Evolutionary conservation across 2,113 vertebrate genomes (phyloP), one percentile per base, ranked within the genome.

Genomic region (Pao palembangensis): DNA sequence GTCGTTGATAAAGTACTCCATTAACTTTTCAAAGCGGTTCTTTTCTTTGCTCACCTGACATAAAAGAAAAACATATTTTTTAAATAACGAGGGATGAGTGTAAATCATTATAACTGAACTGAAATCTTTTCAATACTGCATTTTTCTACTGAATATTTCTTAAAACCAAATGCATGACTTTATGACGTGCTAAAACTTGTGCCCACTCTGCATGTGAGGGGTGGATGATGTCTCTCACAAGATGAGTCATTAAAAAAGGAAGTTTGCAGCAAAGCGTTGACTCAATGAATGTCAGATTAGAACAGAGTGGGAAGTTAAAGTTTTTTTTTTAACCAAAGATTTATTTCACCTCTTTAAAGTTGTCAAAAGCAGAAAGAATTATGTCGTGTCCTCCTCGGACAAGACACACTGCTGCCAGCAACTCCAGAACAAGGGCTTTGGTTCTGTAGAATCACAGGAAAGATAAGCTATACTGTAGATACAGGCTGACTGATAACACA

Each of bases 321-420:
- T 16, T 17, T 6, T n/a, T n/a, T n/a, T n/a, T n/a, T n/a, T n/a
- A n/a, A n/a, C n/a, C n/a, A n/a, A n/a, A 49, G n/a, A n/a, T 3
- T n/a, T 16, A 15, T 34, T 17, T 86, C 76, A 97, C 95, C 92
- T 98, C 95, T 82, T 93, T 96, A 82, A 98, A 96, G 86, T 96
- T 95, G 90, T 98, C 92, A 0, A 98, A 98, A 55, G 96, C 95
- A 0, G 92, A 90, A 1, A 98, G 91, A 77, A 96, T 98, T 87
- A 98, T 98, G 85, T 96, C 93, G 0, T 98, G 96, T 38, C 96
- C 96, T 23, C 95, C 95, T 71, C 95, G 91, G 61, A 98, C 96
- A 8, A 98, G 91, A 75, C 96, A 98, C 75, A 98, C 94, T 0
- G 96, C 96, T 0, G 96, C 96, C 85, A 98, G 73, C 75, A 98